Evolutionary conservation across 2,888 invertebrate species (phyloP).

Genomic region (Phorcus lineatus): DNA sequence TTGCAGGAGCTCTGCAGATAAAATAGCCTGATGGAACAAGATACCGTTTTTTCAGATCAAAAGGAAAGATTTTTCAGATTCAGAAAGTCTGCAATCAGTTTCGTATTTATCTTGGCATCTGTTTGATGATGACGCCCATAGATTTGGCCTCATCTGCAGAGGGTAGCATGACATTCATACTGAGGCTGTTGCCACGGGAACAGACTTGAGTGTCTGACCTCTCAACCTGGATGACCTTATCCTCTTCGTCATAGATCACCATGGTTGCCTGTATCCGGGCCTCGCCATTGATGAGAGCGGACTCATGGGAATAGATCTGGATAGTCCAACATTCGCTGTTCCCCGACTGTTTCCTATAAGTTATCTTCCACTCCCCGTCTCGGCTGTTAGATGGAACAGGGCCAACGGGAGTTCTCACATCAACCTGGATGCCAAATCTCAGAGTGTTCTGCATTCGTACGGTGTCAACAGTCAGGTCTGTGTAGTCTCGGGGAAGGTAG

Average conservation of each 20-base stretch:
- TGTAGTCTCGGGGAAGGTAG: constrained; percentile 73
- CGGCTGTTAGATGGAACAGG: constrained; percentile 69
- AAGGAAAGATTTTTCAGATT: neutral
- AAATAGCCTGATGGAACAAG: too few relatives aligned
- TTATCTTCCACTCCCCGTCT: constrained; percentile 75
- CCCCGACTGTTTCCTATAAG: constrained; percentile 68
- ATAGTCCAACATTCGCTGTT: constrained; percentile 70
- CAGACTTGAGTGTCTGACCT: constrained; percentile 60
- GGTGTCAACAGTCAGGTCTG: constrained; percentile 71
- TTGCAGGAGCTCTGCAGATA: too few relatives aligned
- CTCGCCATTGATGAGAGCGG: constrained; percentile 70
- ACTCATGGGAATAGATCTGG: constrained; percentile 74
- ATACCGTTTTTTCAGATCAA: too few relatives aligned
- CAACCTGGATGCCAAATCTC: constrained; percentile 74
- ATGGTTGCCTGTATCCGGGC: constrained; percentile 70
- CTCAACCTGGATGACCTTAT: constrained; percentile 73
- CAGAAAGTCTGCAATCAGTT: neutral
- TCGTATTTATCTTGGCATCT: constrained; percentile 56
- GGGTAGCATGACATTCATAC: constrained; percentile 59
- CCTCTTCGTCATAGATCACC: constrained; percentile 69
- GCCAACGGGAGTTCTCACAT: constrained; percentile 72
- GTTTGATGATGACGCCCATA: constrained; percentile 72
- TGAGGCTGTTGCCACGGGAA: constrained; percentile 66
- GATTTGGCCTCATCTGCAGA: constrained; percentile 61
- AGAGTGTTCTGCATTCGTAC: constrained; percentile 74